These are phyloP conservation scores for Typhlichthys eigenmanni DNA, from an alignment of 2,797 vertebrate species.

Conservation along the genomic window DNA sequence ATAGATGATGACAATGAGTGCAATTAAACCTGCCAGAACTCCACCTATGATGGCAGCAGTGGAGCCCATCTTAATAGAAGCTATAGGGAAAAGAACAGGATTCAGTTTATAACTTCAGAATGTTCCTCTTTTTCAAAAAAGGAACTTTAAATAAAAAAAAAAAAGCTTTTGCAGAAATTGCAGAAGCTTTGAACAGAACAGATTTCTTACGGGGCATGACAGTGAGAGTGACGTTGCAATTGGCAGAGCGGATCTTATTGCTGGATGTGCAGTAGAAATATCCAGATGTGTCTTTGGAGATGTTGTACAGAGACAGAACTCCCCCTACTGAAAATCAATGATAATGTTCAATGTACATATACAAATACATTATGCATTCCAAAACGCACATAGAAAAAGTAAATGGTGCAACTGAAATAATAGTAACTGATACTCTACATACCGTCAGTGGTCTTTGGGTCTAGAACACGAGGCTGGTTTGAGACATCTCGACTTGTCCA, in stretches of 20 bases:
- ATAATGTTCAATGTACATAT: neutral
- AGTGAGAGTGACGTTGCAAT: conserved; percentile 85
- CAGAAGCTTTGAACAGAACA: neutral
- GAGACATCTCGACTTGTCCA: conserved; percentile 74
- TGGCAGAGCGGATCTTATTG: conserved; percentile 71
- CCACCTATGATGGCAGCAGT: conserved; percentile 81
- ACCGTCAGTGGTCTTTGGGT: conserved; percentile 56
- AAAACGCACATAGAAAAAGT: neutral
- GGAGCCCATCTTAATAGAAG: conserved; percentile 84
- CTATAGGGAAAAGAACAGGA: conserved; percentile 59
- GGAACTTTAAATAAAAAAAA: neutral
- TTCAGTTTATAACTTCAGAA: too few relatives aligned
- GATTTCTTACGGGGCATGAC: conserved; percentile 74
- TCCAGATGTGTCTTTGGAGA: conserved; percentile 82
- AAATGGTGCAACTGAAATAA: too few relatives aligned
- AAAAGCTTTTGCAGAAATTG: neutral
- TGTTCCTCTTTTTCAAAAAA: too few relatives aligned
- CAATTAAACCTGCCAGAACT: conserved; percentile 53
- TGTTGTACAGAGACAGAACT: conserved; percentile 81
- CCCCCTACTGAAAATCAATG: conserved; percentile 60
- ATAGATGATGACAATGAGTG: conserved; percentile 72
- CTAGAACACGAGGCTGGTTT: conserved; percentile 7
- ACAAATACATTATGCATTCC: conserved; percentile 5
- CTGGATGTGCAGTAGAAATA: conserved; percentile 83
- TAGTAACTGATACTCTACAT: conserved; percentile 26